Evolutionary conservation across 1,140 invertebrate species (phyloP).

Genomic region (Colletes latitarsis): DNA sequence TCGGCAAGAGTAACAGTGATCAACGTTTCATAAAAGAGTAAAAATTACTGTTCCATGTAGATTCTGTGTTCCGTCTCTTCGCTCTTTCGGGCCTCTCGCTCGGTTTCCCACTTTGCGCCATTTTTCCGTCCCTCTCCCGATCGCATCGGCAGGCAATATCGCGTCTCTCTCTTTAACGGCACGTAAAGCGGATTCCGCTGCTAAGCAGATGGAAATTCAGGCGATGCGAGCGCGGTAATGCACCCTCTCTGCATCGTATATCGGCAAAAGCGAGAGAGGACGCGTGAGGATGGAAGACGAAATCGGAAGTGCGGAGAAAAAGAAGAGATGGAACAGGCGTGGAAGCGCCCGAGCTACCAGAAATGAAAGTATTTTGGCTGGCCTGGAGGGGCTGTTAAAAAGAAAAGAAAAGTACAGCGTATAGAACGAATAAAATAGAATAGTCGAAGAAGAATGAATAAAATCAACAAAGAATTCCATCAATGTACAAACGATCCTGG

Average conservation of each 20-base stretch:
- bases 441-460: no score
- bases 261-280: not conserved
- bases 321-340: not conserved
- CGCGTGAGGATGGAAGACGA: not conserved
- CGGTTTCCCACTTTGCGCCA: not conserved
- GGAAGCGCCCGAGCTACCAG: not conserved
- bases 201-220: constrained; percentile 79
- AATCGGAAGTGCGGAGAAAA: not conserved
- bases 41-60: constrained; percentile 4
- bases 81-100: no score
- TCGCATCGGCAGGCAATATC: constrained; percentile 25
- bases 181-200: constrained; percentile 77
- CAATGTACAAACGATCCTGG: no score
- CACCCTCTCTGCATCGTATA: constrained; percentile 43
- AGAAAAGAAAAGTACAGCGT: no score
- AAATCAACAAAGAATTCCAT: no score
- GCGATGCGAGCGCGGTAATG: constrained; percentile 74
- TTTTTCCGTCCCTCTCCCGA: not conserved
- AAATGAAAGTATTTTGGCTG: not conserved
- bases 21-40: not conserved
- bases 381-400: not conserved
- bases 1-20: not conserved
- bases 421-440: no score
- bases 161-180: constrained; percentile 69
- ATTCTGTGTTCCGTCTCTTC: no score